Percentiles rank a stretch among this genome's conserved stretches.
Conservation (phyloP, 2,113 vertebrate genomes). For the Sarotherodon lohbergeri region DNA sequence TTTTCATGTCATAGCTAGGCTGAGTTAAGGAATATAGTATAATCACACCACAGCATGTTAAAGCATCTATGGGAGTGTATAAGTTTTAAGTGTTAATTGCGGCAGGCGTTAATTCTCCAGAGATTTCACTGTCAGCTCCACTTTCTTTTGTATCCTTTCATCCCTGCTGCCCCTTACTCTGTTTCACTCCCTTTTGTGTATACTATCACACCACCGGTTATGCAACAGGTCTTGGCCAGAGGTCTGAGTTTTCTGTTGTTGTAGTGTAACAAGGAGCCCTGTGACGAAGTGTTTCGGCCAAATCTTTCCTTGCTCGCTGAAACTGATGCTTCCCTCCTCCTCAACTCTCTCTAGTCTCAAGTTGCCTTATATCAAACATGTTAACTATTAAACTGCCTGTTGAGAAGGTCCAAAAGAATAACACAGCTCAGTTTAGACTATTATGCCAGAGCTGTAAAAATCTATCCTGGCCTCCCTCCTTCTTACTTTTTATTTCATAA, state of each 20-base stretch:
- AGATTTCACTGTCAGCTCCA: background rate
- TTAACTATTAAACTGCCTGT: conserved; percentile 19
- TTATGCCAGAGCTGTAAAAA: background rate
- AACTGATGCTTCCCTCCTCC: background rate
- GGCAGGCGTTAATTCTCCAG: background rate
- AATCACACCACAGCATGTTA: background rate
- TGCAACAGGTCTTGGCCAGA: conserved; percentile 55
- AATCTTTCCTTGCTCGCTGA: background rate
- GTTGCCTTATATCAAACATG: background rate
- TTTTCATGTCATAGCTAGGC: background rate
- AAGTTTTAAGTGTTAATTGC: background rate
- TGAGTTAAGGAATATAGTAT: background rate
- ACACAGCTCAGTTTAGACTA: background rate
- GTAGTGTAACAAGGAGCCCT: conserved; percentile 39
- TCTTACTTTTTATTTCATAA: background rate
- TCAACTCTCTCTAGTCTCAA: background rate
- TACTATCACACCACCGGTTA: conserved; percentile 53
- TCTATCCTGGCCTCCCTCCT: background rate
- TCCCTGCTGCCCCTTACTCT: conserved; percentile 3
- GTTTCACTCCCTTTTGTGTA: conserved; percentile 28
- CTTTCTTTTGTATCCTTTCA: background rate
- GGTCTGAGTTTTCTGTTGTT: conserved; percentile 50
- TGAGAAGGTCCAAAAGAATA: background rate
- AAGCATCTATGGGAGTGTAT: background rate
- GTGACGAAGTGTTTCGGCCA: conserved; percentile 32